Conservation (phyloP, 2,797 vertebrate genomes). For the Jordanella pulchra region DNA sequence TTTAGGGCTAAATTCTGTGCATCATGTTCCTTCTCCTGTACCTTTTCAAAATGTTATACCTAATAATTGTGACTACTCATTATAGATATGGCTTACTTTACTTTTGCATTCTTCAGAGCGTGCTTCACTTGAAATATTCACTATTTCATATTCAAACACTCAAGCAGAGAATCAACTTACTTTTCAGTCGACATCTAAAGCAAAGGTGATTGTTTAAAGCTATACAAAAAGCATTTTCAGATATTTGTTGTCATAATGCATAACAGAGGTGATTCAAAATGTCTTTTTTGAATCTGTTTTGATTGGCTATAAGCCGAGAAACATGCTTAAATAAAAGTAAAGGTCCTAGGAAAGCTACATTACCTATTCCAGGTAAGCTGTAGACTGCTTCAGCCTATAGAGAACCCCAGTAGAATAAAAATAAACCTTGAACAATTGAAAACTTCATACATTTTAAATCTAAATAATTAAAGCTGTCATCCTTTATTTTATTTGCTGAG, state of each 20-base stretch:
- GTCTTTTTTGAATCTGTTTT: too few species aligned
- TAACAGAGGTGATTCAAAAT: background rate
- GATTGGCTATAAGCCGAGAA: too few species aligned
- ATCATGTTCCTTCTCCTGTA: background rate
- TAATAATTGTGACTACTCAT: background rate
- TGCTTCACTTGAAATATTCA: background rate
- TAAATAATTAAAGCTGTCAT: too few species aligned
- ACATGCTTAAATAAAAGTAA: too few species aligned
- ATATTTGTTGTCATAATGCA: background rate
- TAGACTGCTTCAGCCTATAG: background rate
- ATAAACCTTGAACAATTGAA: too few species aligned
- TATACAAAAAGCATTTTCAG: background rate
- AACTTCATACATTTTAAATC: too few species aligned
- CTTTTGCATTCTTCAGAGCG: background rate
- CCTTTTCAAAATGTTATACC: background rate
- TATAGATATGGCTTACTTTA: background rate
- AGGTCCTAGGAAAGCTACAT: background rate
- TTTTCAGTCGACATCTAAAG: background rate
- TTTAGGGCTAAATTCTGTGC: slow-evolving; percentile 3
- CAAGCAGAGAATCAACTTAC: background rate
- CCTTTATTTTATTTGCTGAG: too few species aligned
- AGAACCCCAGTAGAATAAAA: background rate
- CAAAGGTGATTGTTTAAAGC: background rate
- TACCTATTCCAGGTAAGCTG: background rate
- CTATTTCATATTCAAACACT: background rate